Percentiles rank a stretch among this genome's conserved stretches.
These are phyloP conservation scores for Dasyornis broadbenti DNA, from an alignment of 2,113 vertebrate species.

Conservation along the genomic window DNA sequence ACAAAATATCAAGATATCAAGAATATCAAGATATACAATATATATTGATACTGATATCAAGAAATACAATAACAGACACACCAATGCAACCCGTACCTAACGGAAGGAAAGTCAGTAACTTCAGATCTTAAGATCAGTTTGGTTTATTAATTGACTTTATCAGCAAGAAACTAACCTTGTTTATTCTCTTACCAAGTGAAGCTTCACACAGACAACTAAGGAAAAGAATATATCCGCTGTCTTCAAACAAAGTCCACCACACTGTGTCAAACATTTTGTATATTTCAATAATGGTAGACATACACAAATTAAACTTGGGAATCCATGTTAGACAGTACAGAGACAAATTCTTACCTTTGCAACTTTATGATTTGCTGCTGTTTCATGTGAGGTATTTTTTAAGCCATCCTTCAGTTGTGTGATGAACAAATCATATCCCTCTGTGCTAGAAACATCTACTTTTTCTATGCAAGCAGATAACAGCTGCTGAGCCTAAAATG, in stretches of 20 bases:
- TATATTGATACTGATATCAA: too few relatives aligned
- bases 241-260: background rate
- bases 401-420: conserved; percentile 96
- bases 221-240: background rate
- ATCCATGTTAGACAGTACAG: background rate
- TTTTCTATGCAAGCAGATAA: conserved; percentile 96
- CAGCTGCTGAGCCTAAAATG: conserved; percentile 90
- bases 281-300: background rate
- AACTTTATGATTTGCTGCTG: conserved; percentile 99
- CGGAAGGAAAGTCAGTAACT: background rate
- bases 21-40: too few relatives aligned
- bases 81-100: background rate
- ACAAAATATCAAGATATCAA: too few relatives aligned
- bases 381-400: conserved; percentile 99
- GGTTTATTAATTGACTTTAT: background rate
- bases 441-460: conserved; percentile 92
- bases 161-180: background rate
- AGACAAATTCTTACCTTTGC: conserved; percentile 85
- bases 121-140: background rate
- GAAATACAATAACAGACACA: background rate
- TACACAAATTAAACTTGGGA: background rate
- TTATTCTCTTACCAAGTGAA: background rate
- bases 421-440: conserved; percentile 96
- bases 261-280: background rate
- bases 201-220: background rate